phyloP scores from a whole-genome alignment of 1,140 invertebrate species.

The Diachasmimorpha longicaudata region DNA sequence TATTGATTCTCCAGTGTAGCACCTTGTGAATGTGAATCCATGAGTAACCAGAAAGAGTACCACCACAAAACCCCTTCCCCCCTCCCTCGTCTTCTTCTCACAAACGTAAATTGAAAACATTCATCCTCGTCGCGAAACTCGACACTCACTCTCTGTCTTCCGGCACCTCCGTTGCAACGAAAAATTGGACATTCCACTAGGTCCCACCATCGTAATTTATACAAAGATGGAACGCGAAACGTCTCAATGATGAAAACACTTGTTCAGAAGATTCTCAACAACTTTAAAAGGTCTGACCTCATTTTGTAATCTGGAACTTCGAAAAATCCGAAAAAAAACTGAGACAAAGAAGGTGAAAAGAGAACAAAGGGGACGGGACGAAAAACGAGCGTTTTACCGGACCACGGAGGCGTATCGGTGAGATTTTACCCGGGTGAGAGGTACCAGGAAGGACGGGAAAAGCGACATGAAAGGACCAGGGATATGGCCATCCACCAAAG shows the following conservation, averaged over 20 bases:
- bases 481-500: too few species aligned
- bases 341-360: too few species aligned
- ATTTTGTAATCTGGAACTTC: too few species aligned
- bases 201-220: background rate
- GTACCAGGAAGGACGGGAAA: too few species aligned
- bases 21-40: background rate
- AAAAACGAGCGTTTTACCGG: too few species aligned
- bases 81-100: background rate
- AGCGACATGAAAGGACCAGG: too few species aligned
- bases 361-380: too few species aligned
- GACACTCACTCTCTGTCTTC: conserved; percentile 6
- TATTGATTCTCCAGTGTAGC: background rate
- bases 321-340: too few species aligned
- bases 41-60: background rate
- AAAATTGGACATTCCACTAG: background rate
- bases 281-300: background rate
- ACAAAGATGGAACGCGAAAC: background rate
- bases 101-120: background rate
- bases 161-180: background rate
- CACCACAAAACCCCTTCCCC: background rate
- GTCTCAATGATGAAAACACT: conserved; percentile 2
- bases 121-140: background rate
- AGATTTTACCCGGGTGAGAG: too few species aligned
- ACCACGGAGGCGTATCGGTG: too few species aligned
- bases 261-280: background rate